Evolutionary conservation across 2,113 vertebrate genomes (phyloP).

Genomic region (Cacatua alba): DNA sequence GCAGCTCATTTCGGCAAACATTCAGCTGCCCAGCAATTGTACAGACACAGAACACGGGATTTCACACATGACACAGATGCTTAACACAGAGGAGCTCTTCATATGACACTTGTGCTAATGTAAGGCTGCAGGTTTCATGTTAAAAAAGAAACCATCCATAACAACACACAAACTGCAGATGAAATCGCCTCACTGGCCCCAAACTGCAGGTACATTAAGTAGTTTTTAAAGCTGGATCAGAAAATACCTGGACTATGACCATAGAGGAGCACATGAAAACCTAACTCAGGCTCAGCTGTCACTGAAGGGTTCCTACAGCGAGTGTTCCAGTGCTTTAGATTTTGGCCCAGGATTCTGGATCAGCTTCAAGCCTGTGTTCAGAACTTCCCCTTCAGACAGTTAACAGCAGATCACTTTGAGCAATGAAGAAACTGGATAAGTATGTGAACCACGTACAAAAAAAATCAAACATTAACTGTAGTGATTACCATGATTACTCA

Average conservation of each 20-base stretch:
- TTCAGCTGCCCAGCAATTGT: background rate
- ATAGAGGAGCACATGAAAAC: fast-evolving
- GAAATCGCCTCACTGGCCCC: background rate
- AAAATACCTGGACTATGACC: background rate
- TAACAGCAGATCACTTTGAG: background rate
- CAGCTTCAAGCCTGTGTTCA: background rate
- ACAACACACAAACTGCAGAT: background rate
- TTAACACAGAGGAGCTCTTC: background rate
- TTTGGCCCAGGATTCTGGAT: background rate
- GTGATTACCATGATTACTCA: background rate
- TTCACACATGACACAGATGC: background rate
- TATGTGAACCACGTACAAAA: fast-evolving
- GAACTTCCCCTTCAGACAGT: background rate
- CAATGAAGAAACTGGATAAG: background rate
- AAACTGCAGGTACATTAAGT: background rate
- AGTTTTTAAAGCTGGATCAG: background rate
- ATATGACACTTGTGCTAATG: background rate
- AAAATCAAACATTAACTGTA: background rate
- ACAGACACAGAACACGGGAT: background rate
- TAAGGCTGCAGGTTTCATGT: background rate
- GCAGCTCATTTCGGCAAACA: background rate
- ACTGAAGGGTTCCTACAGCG: background rate
- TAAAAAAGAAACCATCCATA: background rate
- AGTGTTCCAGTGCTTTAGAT: background rate
- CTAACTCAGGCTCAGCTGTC: background rate